Percentiles rank a stretch among this genome's conserved stretches.
These are phyloP conservation scores for Lycodopsis pacificus DNA, from an alignment of 2,797 vertebrate species.

Conservation along the genomic window DNA sequence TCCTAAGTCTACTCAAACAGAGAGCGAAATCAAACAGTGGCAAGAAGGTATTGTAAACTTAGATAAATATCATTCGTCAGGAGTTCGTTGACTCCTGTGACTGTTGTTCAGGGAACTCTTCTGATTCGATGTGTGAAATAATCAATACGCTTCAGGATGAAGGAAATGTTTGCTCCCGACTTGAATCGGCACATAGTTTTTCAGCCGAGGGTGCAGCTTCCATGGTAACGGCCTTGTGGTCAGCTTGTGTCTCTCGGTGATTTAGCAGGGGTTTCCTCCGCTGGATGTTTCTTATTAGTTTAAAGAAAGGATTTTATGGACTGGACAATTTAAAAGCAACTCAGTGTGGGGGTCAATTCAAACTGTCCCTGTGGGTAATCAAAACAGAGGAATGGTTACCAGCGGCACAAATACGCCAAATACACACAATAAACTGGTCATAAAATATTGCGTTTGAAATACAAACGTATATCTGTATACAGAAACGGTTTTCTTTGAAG, in stretches of 20 bases:
- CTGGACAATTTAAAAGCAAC: conserved; percentile 60
- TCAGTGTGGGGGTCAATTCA: conserved; percentile 45
- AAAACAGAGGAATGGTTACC: conserved; percentile 14
- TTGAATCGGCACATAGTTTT: conserved; percentile 78
- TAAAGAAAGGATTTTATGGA: conserved; percentile 70
- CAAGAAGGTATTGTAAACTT: conserved; percentile 26
- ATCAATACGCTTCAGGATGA: conserved; percentile 39
- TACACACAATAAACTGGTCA: neutral
- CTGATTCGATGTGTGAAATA: conserved; percentile 25
- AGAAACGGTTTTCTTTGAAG: neutral
- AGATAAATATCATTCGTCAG: conserved; percentile 29
- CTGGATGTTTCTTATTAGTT: conserved; percentile 68
- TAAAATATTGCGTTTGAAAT: neutral
- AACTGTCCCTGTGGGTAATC: conserved; percentile 38
- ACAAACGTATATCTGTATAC: conserved; percentile 1
- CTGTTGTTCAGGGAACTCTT: conserved; percentile 16
- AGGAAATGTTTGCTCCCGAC: conserved; percentile 55
- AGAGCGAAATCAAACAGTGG: conserved; percentile 48
- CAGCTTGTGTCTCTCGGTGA: conserved; percentile 71
- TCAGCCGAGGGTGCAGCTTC: conserved; percentile 78
- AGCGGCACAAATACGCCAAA: neutral
- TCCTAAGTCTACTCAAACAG: conserved; percentile 58
- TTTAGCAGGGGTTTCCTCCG: conserved; percentile 65
- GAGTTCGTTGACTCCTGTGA: neutral
- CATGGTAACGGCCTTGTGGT: conserved; percentile 78